phyloP scores from a whole-genome alignment of 2,113 vertebrate species.

The Solenodon paradoxus region DNA sequence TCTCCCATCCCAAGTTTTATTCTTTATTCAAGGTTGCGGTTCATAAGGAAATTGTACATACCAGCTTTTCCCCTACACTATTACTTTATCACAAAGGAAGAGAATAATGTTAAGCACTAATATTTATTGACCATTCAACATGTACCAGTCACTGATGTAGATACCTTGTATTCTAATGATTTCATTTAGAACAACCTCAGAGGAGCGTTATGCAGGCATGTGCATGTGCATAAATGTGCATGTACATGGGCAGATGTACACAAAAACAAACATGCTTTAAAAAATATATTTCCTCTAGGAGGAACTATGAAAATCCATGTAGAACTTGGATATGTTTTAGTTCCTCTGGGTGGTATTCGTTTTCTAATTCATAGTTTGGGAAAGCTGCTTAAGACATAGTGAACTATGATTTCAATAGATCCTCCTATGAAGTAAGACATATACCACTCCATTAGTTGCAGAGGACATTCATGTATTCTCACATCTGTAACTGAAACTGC shows the following conservation, averaged over 20 bases:
- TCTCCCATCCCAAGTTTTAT: not conserved
- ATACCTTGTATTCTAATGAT: not conserved
- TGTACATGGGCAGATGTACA: not conserved
- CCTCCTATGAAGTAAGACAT: not conserved
- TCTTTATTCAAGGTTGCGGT: not conserved
- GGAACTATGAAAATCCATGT: not conserved
- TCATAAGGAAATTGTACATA: not conserved
- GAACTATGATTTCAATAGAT: not conserved
- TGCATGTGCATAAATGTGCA: rapidly evolving
- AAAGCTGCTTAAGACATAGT: slow-evolving; percentile 14
- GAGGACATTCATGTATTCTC: not conserved
- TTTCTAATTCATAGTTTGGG: not conserved
- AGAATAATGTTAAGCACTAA: not conserved
- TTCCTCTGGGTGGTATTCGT: not conserved
- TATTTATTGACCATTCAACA: not conserved
- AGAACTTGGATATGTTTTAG: not conserved
- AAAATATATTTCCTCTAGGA: not conserved
- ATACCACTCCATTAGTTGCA: not conserved
- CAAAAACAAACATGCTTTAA: not conserved
- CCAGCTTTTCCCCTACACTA: not conserved
- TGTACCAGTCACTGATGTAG: not conserved
- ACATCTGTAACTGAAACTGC: not conserved
- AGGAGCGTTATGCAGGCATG: not conserved
- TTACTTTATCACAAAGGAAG: not conserved
- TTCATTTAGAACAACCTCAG: not conserved